These are phyloP conservation scores for Mormyrus lacerda DNA, from an alignment of 2,113 vertebrate genomes.

Conservation along the genomic window DNA sequence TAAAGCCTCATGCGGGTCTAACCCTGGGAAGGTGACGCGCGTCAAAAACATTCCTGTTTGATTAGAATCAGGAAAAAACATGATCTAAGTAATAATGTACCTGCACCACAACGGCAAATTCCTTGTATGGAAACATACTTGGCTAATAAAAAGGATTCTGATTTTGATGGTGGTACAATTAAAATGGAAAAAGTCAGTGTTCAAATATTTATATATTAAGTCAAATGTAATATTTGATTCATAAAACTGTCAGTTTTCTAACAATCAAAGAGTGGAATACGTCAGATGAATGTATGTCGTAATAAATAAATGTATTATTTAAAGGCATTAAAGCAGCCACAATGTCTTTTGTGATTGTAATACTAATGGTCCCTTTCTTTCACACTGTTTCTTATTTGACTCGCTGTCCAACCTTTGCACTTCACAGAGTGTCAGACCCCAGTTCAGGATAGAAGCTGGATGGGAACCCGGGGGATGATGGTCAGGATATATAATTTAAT, in stretches of 20 bases:
- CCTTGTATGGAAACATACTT: no score
- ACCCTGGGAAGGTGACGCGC: neutral
- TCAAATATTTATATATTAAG: neutral
- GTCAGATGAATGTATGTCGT: neutral
- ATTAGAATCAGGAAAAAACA: neutral
- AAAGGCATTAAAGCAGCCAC: neutral
- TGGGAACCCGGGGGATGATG: neutral
- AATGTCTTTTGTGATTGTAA: neutral
- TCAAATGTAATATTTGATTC: neutral
- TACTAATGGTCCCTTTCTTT: neutral
- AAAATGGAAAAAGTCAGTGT: neutral
- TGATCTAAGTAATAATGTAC: neutral
- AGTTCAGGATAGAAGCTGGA: neutral
- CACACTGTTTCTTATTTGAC: neutral
- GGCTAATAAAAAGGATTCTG: no score
- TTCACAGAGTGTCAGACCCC: neutral
- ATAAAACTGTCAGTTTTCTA: neutral
- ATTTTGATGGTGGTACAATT: neutral
- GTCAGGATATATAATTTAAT: neutral
- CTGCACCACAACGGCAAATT: no score
- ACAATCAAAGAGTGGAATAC: no score
- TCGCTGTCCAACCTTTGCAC: neutral
- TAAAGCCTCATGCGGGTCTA: neutral
- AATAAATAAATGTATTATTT: neutral
- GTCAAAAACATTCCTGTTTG: neutral